Base-by-base conservation (phyloP, 2,113 vertebrate species). In the Triplophysa siluroides region DNA sequence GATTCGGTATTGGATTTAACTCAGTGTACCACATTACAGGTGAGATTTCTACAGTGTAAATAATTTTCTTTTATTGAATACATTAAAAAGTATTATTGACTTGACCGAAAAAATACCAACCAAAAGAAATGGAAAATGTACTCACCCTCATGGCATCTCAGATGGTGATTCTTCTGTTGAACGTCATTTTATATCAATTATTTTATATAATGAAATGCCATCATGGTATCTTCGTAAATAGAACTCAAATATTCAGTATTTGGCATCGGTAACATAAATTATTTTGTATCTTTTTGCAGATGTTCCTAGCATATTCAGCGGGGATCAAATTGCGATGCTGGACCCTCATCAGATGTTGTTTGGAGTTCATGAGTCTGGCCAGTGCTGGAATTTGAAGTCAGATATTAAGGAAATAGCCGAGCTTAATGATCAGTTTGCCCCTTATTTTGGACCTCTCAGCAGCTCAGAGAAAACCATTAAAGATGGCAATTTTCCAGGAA, bases 1-100 rank as follows among this genome's bases (percentile, higher is more conserved):
- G 98, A 92, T 99, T 99, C 89, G 98, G 98, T 82, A 99, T 99
- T 81, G 98, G 98, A 29, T 99, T 99, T 91, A 99, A 99, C 89
- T 99, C 97, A 75, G 98, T 99, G 76, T 99, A 99, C 87, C 98
- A 99, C 87, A 96, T 99, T 89, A 99, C 98, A 94, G 98, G 98
- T 98, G 84, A 78, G 66, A 8, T 12, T 66, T 63, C 6, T n/a
- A 75, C 2, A 24, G 29, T 65, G n/a, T 21, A 2, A 58, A 58
- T 8, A 10, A 19, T 58, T n/a, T 58, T 2, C n/a, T 38, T 38
- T 38, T 38, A 38, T 8, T 7, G 33, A 38, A 38, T 50, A 50
- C 47, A 14, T 50, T 14, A 13, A 50, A 50, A 50, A 8, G 1
- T 13, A 50, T 50, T 18, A 7, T 38, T 1, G 33, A 38, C 33